Base-by-base conservation (phyloP, 1,140 invertebrate species). In the Lasaia peninsularis region DNA sequence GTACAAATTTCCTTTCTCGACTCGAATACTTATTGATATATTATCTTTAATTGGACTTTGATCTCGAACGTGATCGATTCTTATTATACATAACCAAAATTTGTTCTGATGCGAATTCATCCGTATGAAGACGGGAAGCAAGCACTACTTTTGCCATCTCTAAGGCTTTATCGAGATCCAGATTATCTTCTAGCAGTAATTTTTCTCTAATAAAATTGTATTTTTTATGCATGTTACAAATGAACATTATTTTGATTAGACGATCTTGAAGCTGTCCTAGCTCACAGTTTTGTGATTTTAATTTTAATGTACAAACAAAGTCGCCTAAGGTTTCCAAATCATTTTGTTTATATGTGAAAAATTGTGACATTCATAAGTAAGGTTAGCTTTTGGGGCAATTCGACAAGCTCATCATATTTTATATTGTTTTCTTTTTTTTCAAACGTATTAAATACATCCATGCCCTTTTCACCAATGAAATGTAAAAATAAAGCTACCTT, bases 131-230 rank as follows among this genome's bases (percentile, higher is more conserved):
- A 37, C 28, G 53, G 9, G 53, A 55, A 31, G 31, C 12, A 21
- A 65, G 48, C 16, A 65, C 63, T 2, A 52, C 51, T 59, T 60
- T 60, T 34, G 51, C 50, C 34, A 71, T 40, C 16, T 55, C 16
- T 16, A 71, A 54, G 6, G 71, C 67, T 40, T 72, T 68, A 14
- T 70, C 62, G 24, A 76, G 56, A 11, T 55, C 52, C 12, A 65
- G 24, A 7, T 65, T 59, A 52, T 69, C 69, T 49, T 72, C 63
- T 37, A 66, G 62, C 5, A 75, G 48, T 24, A 75, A 44, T 63
- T 59, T 66, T 57, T 71, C 71, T 53, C 65, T 44, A 2, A 71
- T 59, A 12, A 8, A 40, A 20, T 63, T 52, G 28, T 69, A 65
- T 32, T 56, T 63, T 37, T 62, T 21, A 49, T 62, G 31, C 54